Evolutionary conservation across 2,797 vertebrate genomes (phyloP).

Genomic region (Okamejei kenojei): DNA sequence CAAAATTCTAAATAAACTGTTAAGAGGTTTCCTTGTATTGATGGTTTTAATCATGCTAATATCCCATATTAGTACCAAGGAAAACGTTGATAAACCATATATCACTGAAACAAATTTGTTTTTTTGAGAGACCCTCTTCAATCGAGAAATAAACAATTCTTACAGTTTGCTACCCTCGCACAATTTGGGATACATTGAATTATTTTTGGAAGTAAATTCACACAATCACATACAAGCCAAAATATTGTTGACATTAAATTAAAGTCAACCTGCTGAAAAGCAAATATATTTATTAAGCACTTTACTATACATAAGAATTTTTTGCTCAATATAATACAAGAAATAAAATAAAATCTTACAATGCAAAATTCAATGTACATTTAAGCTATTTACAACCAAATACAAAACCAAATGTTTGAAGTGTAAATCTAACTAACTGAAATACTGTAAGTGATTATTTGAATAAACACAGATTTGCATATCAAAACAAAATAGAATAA

Average conservation of each 20-base stretch:
- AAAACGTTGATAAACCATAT: not conserved
- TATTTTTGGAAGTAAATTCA: not conserved
- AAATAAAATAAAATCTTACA: conserved; percentile 87
- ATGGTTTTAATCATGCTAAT: not conserved
- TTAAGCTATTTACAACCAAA: conserved; percentile 86
- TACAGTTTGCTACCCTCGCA: not conserved
- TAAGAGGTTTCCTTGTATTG: not conserved
- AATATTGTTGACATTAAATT: not conserved
- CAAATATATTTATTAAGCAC: conserved; percentile 99
- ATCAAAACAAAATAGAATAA: conserved; percentile 61
- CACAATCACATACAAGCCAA: not conserved
- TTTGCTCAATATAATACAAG: conserved; percentile 92
- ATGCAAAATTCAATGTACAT: conserved; percentile 90
- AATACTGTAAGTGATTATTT: conserved; percentile 51
- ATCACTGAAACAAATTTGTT: not conserved
- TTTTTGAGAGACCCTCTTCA: not conserved
- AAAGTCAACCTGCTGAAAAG: conserved; percentile 74
- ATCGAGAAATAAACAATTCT: not conserved
- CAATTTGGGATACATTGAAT: not conserved
- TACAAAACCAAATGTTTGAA: conserved; percentile 42
- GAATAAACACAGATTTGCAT: conserved; percentile 57
- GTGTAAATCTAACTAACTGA: conserved; percentile 54
- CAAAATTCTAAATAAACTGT: not conserved
- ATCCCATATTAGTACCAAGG: not conserved
- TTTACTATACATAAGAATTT: conserved; percentile 95